Conservation (phyloP, 35 echinoderm and acorn worm genomes). For the Apostichopus parvimensis region DNA sequence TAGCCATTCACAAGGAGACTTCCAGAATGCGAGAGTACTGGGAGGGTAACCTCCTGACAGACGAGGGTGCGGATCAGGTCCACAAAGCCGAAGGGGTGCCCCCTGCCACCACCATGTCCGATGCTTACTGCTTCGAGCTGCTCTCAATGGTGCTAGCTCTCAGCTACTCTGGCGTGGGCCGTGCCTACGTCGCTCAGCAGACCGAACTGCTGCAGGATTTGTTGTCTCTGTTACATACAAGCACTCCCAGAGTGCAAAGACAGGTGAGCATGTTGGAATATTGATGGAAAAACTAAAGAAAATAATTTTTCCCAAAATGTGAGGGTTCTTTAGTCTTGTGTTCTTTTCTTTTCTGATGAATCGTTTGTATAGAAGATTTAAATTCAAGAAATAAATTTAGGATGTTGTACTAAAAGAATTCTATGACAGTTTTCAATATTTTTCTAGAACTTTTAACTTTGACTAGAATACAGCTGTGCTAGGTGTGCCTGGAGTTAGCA, state of each 20-base stretch:
- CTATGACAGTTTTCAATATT: too few species aligned
- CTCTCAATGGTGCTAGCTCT: conserved; percentile 98
- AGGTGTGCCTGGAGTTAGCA: too few species aligned
- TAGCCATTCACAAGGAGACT: conserved; percentile 97
- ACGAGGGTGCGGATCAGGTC: background rate
- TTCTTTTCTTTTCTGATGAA: too few species aligned
- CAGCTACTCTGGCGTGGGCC: conserved; percentile 89
- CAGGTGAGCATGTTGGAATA: conserved; percentile 60
- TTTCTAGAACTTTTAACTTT: too few species aligned
- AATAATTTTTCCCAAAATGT: too few species aligned
- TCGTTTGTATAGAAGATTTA: too few species aligned
- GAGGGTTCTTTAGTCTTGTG: too few species aligned
- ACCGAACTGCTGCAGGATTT: conserved; percentile 80
- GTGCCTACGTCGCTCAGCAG: conserved; percentile 92
- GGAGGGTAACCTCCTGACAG: conserved; percentile 65
- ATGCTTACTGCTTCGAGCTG: conserved; percentile 99
- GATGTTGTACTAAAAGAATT: too few species aligned
- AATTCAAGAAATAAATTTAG: too few species aligned
- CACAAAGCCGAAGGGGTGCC: background rate
- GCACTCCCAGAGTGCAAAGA: conserved; percentile 94
- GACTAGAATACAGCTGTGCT: too few species aligned
- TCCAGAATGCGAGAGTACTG: conserved; percentile 87
- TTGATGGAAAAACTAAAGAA: too few species aligned
- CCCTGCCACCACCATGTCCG: conserved; percentile 35
- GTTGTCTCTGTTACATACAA: conserved; percentile 87